Conservation (phyloP, 2,888 invertebrate species). For the Mamestra brassicae region DNA sequence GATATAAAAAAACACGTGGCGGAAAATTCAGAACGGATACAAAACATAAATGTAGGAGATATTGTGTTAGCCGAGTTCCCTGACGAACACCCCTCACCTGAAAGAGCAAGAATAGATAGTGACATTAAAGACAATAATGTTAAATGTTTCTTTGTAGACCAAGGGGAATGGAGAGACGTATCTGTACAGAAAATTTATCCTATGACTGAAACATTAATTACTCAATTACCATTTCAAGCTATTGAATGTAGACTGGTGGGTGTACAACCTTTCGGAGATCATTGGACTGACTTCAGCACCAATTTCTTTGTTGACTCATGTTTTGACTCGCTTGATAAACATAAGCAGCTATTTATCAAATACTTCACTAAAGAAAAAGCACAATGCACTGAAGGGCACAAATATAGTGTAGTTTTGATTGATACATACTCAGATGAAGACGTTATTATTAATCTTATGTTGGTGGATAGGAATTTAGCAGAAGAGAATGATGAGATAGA, state of each 20-base stretch:
- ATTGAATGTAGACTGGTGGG: constrained; percentile 92
- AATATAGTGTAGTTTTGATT: constrained; percentile 87
- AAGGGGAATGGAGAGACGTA: constrained; percentile 90
- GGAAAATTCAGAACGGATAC: constrained; percentile 67
- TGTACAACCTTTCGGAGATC: constrained; percentile 82
- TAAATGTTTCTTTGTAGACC: constrained; percentile 92
- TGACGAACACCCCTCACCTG: constrained; percentile 79
- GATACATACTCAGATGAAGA: constrained; percentile 84
- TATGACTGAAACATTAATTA: constrained; percentile 87
- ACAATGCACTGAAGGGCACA: constrained; percentile 81
- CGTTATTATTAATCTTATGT: constrained; percentile 85
- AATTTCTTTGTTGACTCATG: constrained; percentile 89
- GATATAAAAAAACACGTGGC: constrained; percentile 82
- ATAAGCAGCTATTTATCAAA: constrained; percentile 85
- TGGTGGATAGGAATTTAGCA: constrained; percentile 89
- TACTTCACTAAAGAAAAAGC: constrained; percentile 81
- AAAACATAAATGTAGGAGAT: constrained; percentile 78
- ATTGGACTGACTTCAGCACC: constrained; percentile 89
- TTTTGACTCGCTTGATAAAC: constrained; percentile 76
- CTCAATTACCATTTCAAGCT: constrained; percentile 91
- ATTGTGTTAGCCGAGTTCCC: constrained; percentile 89
- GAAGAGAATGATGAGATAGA: constrained; percentile 74
- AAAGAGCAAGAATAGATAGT: constrained; percentile 86
- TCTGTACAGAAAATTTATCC: constrained; percentile 81
- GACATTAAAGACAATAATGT: constrained; percentile 79